Conservation (phyloP, 1,140 invertebrate species). For the Calephelis virginiensis region DNA sequence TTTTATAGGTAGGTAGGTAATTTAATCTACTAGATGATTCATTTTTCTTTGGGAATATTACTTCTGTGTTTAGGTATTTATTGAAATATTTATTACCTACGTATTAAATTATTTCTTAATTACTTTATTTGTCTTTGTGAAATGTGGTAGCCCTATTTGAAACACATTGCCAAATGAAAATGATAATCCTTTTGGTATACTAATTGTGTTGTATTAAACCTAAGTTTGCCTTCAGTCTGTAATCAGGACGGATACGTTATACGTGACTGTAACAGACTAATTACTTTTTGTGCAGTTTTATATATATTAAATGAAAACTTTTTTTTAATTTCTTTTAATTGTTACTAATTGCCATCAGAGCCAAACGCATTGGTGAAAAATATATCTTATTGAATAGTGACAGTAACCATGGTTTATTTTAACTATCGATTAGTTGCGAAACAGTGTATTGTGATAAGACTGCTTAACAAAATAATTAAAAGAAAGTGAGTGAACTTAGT, state of each 20-base stretch:
- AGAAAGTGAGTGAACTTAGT: conserved; percentile 23
- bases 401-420: too few species aligned
- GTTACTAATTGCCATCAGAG: too few species aligned
- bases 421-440: too few species aligned
- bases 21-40: too few species aligned
- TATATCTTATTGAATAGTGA: too few species aligned
- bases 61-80: background rate
- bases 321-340: too few species aligned
- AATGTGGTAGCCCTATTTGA: conserved; percentile 31
- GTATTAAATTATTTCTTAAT: too few species aligned
- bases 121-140: background rate
- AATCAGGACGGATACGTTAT: conserved; percentile 41
- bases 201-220: conserved; percentile 63
- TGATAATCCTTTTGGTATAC: conserved; percentile 64
- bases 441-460: background rate
- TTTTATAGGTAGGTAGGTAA: too few species aligned
- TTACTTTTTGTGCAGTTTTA: background rate
- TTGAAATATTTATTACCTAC: too few species aligned
- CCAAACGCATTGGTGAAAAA: too few species aligned
- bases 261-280: conserved; percentile 40
- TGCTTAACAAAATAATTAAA: background rate
- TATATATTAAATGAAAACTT: too few species aligned
- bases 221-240: conserved; percentile 68
- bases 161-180: conserved; percentile 67
- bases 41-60: background rate